Percentiles rank a stretch among this genome's conserved stretches.
phyloP scores from a whole-genome alignment of 2,888 invertebrate species.

The Eristalis arbustorum region DNA sequence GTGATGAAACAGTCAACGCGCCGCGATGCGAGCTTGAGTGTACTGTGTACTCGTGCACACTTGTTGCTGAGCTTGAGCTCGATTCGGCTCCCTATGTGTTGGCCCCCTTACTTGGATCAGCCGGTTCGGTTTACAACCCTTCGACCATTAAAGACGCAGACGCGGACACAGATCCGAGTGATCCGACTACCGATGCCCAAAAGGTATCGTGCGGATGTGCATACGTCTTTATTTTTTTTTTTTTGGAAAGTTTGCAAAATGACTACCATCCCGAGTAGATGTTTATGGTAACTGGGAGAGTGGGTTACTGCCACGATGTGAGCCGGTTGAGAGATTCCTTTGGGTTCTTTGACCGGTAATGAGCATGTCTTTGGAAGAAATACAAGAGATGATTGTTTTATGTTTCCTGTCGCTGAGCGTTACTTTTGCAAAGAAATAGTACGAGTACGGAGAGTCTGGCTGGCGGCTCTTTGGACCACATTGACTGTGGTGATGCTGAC shows the following conservation, averaged over 20 bases:
- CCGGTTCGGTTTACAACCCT: constrained; percentile 45
- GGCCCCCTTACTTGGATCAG: not conserved
- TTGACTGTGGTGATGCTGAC: not conserved
- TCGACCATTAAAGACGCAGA: constrained; percentile 40
- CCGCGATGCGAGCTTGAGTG: constrained; percentile 35
- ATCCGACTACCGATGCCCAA: too few species aligned
- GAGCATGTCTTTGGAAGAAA: not conserved
- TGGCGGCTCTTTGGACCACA: not conserved
- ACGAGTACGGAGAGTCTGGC: not conserved
- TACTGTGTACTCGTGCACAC: constrained; percentile 5
- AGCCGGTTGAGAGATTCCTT: not conserved
- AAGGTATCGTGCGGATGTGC: not conserved
- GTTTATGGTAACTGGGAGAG: not conserved
- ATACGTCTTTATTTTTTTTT: not conserved
- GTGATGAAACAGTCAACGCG: constrained; percentile 56
- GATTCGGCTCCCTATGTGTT: not conserved
- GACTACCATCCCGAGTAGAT: not conserved
- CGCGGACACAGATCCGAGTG: not conserved
- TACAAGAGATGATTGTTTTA: not conserved
- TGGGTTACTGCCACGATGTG: not conserved
- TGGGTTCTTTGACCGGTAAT: not conserved
- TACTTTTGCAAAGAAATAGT: not conserved
- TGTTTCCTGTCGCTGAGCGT: not conserved
- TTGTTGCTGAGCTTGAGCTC: not conserved
- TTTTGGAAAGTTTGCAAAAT: not conserved